Evolutionary conservation across 1,140 invertebrate species (phyloP).

Genomic region (Bombus cullumanus): DNA sequence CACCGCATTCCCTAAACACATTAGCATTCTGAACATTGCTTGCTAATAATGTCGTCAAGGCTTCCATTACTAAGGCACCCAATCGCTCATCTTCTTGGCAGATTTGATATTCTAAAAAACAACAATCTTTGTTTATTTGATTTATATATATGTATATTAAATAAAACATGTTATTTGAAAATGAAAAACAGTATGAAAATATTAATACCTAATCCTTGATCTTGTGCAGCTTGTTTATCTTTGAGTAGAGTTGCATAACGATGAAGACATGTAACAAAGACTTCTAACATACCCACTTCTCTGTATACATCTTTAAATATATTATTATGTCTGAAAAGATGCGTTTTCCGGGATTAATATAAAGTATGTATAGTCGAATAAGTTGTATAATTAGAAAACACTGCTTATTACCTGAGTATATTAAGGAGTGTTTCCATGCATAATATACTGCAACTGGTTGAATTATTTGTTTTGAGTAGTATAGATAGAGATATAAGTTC

Average conservation of each 20-base stretch:
- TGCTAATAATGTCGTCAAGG: constrained; percentile 90
- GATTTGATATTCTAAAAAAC: constrained; percentile 82
- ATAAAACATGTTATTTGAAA: background rate
- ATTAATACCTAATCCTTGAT: constrained; percentile 77
- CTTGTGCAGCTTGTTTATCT: constrained; percentile 84
- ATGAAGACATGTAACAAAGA: constrained; percentile 96
- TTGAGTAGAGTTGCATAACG: constrained; percentile 92
- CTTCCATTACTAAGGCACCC: constrained; percentile 93
- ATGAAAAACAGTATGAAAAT: background rate
- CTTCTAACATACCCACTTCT: constrained; percentile 98
- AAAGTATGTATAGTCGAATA: background rate
- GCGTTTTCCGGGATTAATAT: background rate
- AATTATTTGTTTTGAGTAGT: constrained; percentile 93
- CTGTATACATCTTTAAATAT: constrained; percentile 99
- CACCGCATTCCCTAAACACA: constrained; percentile 96
- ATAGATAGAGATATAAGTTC: constrained; percentile 98
- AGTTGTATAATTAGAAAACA: background rate
- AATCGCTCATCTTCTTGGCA: constrained; percentile 89
- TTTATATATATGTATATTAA: background rate
- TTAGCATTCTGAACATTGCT: constrained; percentile 94
- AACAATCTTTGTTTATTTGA: constrained; percentile 11
- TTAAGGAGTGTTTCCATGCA: constrained; percentile 95
- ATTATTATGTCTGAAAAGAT: constrained; percentile 89
- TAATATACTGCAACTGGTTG: constrained; percentile 91
- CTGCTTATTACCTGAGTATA: constrained; percentile 87